Percentiles rank a stretch among this genome's conserved stretches.
These are phyloP conservation scores for Digitonthophagus gazella DNA, from an alignment of 2,888 invertebrate species.

Conservation along the genomic window DNA sequence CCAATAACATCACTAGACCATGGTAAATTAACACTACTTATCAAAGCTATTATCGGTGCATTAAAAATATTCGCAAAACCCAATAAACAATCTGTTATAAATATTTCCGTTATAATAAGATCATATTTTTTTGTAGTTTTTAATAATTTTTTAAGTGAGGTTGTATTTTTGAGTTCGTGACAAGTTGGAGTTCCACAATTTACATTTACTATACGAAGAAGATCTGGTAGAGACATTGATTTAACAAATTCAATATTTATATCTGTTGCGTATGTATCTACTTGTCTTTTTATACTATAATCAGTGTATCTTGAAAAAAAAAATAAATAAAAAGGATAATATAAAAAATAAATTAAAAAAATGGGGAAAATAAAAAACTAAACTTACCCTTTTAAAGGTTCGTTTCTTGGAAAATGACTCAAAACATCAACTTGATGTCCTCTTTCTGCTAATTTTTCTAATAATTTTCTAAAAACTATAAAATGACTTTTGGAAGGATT, in stretches of 20 bases:
- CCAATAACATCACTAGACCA: conserved; percentile 58
- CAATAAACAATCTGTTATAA: conserved; percentile 60
- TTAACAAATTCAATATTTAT: conserved; percentile 9
- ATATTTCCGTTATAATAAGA: conserved; percentile 58
- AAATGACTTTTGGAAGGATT: conserved; percentile 55
- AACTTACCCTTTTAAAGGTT: conserved; percentile 31
- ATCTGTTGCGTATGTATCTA: conserved; percentile 21
- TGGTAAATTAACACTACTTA: conserved; percentile 57
- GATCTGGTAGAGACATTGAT: background rate
- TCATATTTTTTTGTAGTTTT: conserved; percentile 56
- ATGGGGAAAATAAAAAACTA: background rate
- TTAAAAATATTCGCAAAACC: conserved; percentile 57
- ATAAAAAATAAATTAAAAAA: background rate
- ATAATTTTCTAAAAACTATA: conserved; percentile 53
- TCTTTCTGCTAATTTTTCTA: conserved; percentile 54
- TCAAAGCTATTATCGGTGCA: conserved; percentile 57
- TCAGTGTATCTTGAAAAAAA: conserved; percentile 31
- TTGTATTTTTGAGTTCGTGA: conserved; percentile 34
- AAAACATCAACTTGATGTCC: conserved; percentile 57
- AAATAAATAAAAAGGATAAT: background rate
- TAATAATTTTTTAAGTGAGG: conserved; percentile 34
- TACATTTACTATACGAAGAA: conserved; percentile 20
- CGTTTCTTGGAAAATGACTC: conserved; percentile 54
- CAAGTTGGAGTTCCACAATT: conserved; percentile 35
- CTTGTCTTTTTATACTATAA: conserved; percentile 25